Conservation (phyloP, 2,113 vertebrate genomes). For the Saguinus midas region DNA sequence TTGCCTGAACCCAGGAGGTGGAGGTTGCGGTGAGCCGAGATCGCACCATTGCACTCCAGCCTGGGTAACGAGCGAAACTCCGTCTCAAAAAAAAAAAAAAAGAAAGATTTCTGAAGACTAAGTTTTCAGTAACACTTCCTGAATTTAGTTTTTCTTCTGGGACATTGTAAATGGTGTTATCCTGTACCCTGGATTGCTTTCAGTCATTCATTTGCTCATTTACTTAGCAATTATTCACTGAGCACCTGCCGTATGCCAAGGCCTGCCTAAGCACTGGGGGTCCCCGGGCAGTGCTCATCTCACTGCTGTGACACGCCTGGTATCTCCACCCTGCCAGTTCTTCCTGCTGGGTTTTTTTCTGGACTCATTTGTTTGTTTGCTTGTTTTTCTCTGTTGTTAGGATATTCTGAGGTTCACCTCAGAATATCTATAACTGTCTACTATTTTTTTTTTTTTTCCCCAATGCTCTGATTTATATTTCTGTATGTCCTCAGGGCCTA, state of each 20-base stretch:
- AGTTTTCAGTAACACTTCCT: not conserved
- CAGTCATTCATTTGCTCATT: not conserved
- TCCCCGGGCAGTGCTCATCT: accelerated
- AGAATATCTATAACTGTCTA: too few species aligned
- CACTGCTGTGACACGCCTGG: accelerated
- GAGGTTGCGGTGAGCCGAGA: too few species aligned
- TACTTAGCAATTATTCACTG: not conserved
- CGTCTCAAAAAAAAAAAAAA: too few species aligned
- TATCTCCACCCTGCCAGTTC: not conserved
- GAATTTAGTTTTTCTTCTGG: not conserved
- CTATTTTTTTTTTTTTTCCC: not conserved
- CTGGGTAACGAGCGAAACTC: too few species aligned
- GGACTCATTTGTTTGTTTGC: not conserved
- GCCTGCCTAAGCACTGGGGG: not conserved
- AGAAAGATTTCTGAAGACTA: not conserved
- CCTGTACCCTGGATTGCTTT: not conserved
- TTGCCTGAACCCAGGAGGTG: too few species aligned
- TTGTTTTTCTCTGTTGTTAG: not conserved
- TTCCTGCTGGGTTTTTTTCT: not conserved
- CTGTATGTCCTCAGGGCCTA: not conserved
- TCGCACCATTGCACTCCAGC: too few species aligned
- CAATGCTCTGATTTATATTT: not conserved
- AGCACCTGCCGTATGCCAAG: accelerated
- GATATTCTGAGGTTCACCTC: not conserved
- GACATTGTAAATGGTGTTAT: not conserved